A percentile compares a stretch with the other conserved stretches of the same genome.
Evolutionary conservation across 2,797 vertebrate species (phyloP).

Genomic region (Gambelia wislizenii): DNA sequence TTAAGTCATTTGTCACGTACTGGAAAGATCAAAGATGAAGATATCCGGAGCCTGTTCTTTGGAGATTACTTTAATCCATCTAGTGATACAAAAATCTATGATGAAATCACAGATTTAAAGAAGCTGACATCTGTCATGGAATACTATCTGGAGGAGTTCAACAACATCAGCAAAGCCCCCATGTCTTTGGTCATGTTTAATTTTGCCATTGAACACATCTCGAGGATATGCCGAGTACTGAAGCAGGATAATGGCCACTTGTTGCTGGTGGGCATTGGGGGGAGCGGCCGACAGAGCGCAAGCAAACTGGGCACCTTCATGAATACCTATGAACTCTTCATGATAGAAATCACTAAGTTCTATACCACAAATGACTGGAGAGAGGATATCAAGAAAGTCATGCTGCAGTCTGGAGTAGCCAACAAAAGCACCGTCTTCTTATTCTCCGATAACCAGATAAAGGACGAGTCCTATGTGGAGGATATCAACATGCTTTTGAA

Average conservation of each 20-base stretch:
- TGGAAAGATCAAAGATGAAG: slow-evolving; percentile 85
- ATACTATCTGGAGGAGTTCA: slow-evolving; percentile 90
- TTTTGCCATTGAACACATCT: slow-evolving; percentile 94
- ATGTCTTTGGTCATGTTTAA: slow-evolving; percentile 95
- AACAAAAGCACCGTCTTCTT: slow-evolving; percentile 87
- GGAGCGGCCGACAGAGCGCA: slow-evolving; percentile 90
- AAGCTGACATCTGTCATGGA: slow-evolving; percentile 88
- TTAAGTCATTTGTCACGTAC: slow-evolving; percentile 85
- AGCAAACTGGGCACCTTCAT: slow-evolving; percentile 91
- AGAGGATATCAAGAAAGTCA: slow-evolving; percentile 90
- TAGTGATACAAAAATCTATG: slow-evolving; percentile 82
- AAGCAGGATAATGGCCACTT: slow-evolving; percentile 93
- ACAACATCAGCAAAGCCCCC: slow-evolving; percentile 90
- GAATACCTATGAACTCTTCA: slow-evolving; percentile 87
- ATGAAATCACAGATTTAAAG: slow-evolving; percentile 89
- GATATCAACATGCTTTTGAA: slow-evolving; percentile 95
- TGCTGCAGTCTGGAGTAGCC: slow-evolving; percentile 87
- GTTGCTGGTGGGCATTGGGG: slow-evolving; percentile 90
- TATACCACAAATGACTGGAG: slow-evolving; percentile 88
- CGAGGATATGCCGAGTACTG: slow-evolving; percentile 91
- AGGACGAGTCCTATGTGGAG: slow-evolving; percentile 91
- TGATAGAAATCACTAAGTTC: slow-evolving; percentile 91
- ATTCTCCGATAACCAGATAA: slow-evolving; percentile 92
- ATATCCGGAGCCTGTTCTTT: slow-evolving; percentile 91
- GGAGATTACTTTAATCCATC: slow-evolving; percentile 88